Base-by-base conservation (phyloP, 1,140 invertebrate genomes). In the Acyrthosiphon pisum region DNA sequence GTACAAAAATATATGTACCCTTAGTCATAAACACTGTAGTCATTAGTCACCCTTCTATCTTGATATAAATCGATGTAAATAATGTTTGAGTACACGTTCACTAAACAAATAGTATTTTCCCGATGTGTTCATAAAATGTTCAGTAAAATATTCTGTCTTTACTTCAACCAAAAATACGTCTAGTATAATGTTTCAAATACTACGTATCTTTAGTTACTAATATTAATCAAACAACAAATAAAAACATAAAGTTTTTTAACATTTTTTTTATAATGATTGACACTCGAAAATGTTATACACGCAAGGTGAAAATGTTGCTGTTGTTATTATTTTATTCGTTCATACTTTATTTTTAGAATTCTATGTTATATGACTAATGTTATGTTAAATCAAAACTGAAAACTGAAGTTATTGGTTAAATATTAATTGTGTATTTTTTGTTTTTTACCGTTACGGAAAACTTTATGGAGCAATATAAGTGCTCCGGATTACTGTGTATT, bases 31-130 rank as follows among this genome's bases (percentile, higher is more conserved):
- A 89, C 48, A 89, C 35, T 26, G 22, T 56, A 89, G 88, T 89
- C 50, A 41, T 18, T 89, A 89, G 86, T 50, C 88, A 53, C 88
- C 88, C 88, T 89, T 56, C 35, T 89, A 56, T 89, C 35, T 56
- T 37, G 50, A 56, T 89, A 89, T 41, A 89, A 89, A 89, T 89
- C 88, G 88, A 89, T 89, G 88, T 89, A 56, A 89, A 89, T 89
- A 56, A 41, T 89, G 50, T 89, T 56, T 89, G 50, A 53, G 48
- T 89, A 41, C 23, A 56, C 26, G 11, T 89, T 56, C 37, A 23
- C 48, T 18, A 23, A 56, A 53, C 88, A 89, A 89, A 56, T 56
- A 89, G n/a, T 53, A 41, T 56, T 89, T 89, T 89, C 0, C 23
- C 18, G 1, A 53, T 37, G 35, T 37, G 30, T 35, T 87, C 30